These are phyloP conservation scores for Coelopa frigida DNA, from an alignment of 1,140 invertebrate species.

Conservation along the genomic window DNA sequence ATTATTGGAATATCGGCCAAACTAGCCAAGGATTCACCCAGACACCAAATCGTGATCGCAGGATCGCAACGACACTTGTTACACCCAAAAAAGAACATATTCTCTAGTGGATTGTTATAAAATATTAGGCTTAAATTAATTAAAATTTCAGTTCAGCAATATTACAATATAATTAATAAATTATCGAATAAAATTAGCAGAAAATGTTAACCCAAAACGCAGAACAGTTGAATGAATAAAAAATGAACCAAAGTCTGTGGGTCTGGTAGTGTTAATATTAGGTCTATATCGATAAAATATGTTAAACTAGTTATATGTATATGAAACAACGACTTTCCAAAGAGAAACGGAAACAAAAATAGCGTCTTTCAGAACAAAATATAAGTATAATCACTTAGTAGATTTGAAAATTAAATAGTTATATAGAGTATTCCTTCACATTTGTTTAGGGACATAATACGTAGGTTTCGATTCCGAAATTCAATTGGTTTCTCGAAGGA, in stretches of 20 bases:
- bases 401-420: too few species aligned
- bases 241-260: constrained; percentile 14
- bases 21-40: too few species aligned
- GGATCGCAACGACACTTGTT: constrained; percentile 10
- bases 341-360: constrained; percentile 8
- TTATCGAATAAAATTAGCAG: too few species aligned
- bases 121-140: background rate
- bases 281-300: constrained; percentile 14
- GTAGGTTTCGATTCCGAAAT: too few species aligned
- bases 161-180: constrained; percentile 1
- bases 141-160: background rate
- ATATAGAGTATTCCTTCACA: too few species aligned
- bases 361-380: too few species aligned
- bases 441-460: too few species aligned
- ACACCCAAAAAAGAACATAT: constrained; percentile 14
- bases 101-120: background rate
- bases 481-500: too few species aligned
- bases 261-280: constrained; percentile 9
- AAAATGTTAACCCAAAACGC: background rate
- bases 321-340: background rate
- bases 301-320: constrained; percentile 9
- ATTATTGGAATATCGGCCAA: too few species aligned
- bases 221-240: background rate
- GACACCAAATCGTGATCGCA: too few species aligned
- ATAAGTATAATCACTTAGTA: too few species aligned